Conservation (phyloP, 2,113 vertebrate genomes). For the Hiodon tergisus region DNA sequence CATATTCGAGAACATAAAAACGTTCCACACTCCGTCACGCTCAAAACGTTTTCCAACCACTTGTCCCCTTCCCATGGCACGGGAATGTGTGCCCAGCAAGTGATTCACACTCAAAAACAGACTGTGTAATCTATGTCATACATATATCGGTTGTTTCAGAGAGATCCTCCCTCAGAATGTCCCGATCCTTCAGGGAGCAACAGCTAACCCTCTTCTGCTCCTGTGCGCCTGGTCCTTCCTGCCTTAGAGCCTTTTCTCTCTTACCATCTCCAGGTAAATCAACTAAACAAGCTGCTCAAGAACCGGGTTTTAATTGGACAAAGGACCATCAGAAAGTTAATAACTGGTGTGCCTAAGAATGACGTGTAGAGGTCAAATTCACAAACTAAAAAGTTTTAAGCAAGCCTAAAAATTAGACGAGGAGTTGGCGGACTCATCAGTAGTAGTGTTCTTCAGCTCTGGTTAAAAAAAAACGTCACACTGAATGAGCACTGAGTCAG, state of each 20-base stretch:
- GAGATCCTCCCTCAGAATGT: no score
- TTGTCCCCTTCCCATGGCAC: no score
- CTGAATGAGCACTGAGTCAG: no score
- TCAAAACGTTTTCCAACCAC: no score
- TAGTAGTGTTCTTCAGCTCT: neutral
- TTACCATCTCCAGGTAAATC: conserved; percentile 8
- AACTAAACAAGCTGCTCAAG: conserved; percentile 13
- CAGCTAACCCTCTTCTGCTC: neutral
- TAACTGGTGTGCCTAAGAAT: conserved; percentile 10
- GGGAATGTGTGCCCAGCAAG: no score
- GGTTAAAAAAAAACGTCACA: neutral
- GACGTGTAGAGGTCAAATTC: neutral
- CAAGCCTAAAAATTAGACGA: no score
- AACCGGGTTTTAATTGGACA: conserved; percentile 7
- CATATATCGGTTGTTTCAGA: no score
- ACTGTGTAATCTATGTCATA: no score
- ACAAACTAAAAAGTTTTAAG: neutral
- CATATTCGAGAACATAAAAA: no score
- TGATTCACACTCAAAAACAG: no score
- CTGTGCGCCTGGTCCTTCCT: neutral
- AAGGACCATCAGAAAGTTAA: conserved; percentile 13
- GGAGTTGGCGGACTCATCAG: neutral
- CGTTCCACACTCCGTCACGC: no score
- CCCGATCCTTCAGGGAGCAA: no score
- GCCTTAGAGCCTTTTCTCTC: neutral